A percentile compares a stretch with the other conserved stretches of the same genome.
Evolutionary conservation across 2,113 vertebrate genomes (phyloP).

Genomic region (Gracilinanus agilis): DNA sequence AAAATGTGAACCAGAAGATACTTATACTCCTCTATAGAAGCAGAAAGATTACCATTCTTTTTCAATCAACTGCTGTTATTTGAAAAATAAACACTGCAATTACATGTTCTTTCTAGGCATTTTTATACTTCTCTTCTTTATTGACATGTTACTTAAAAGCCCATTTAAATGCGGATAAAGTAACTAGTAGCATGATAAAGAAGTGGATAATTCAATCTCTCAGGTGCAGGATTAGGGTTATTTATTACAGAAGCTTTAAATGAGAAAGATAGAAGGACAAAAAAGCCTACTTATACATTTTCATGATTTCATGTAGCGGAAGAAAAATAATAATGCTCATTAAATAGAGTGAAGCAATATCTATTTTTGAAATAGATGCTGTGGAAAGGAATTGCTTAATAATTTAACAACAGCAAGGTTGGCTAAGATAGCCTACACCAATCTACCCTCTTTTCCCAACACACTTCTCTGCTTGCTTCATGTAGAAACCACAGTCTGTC

Average conservation of each 20-base stretch:
- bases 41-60: constrained; percentile 42
- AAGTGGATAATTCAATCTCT: constrained; percentile 47
- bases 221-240: constrained; percentile 27
- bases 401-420: constrained; percentile 86
- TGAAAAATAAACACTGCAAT: constrained; percentile 10
- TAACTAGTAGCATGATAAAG: neutral
- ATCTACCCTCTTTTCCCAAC: constrained; percentile 87
- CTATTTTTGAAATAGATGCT: constrained; percentile 83
- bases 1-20: constrained; percentile 4
- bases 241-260: constrained; percentile 58
- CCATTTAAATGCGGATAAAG: constrained; percentile 20
- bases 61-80: constrained; percentile 43
- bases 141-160: constrained; percentile 59
- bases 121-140: constrained; percentile 48
- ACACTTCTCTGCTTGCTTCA: constrained; percentile 84
- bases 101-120: constrained; percentile 35
- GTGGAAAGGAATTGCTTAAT: constrained; percentile 87
- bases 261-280: constrained; percentile 44
- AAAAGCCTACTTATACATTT: constrained; percentile 50
- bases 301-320: constrained; percentile 66
- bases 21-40: constrained; percentile 33
- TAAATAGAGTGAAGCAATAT: constrained; percentile 84
- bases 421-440: constrained; percentile 83
- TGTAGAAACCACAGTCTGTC: constrained; percentile 84
- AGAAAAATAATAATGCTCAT: constrained; percentile 75